phyloP scores from a whole-genome alignment of 2,888 invertebrate species.

The Argyresthia goedartella region DNA sequence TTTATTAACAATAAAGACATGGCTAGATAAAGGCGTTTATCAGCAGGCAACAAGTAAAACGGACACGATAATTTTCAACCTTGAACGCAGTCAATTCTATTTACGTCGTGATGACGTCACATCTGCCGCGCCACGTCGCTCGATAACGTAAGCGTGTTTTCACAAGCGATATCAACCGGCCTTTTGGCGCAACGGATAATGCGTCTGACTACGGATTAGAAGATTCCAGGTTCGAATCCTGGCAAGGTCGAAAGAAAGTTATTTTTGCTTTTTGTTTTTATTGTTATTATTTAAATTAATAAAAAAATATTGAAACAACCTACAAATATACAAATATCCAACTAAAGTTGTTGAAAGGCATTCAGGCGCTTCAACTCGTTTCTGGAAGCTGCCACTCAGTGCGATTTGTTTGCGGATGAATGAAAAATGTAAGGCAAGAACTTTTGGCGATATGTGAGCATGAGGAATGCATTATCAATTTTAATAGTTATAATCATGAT shows the following conservation, averaged over 20 bases:
- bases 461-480: too few species aligned
- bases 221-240: slow-evolving; percentile 77
- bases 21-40: too few species aligned
- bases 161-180: slow-evolving; percentile 28
- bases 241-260: slow-evolving; percentile 64
- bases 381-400: too few species aligned
- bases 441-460: too few species aligned
- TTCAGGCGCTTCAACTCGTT: too few species aligned
- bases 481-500: too few species aligned
- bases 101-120: not conserved
- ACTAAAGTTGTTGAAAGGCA: too few species aligned
- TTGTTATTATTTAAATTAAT: not conserved
- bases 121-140: not conserved
- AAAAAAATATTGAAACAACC: slow-evolving; percentile 5
- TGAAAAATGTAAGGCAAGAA: too few species aligned
- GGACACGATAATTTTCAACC: not conserved
- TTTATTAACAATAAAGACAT: too few species aligned
- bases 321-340: slow-evolving; percentile 1
- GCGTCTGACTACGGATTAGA: slow-evolving; percentile 80
- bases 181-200: slow-evolving; percentile 78
- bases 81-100: not conserved
- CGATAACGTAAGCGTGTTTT: not conserved
- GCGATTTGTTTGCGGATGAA: too few species aligned
- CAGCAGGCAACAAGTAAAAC: not conserved
- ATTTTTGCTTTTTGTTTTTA: slow-evolving; percentile 17